Conservation (phyloP, 2,113 vertebrate species). For the Rhegmatorhina hoffmannsi region DNA sequence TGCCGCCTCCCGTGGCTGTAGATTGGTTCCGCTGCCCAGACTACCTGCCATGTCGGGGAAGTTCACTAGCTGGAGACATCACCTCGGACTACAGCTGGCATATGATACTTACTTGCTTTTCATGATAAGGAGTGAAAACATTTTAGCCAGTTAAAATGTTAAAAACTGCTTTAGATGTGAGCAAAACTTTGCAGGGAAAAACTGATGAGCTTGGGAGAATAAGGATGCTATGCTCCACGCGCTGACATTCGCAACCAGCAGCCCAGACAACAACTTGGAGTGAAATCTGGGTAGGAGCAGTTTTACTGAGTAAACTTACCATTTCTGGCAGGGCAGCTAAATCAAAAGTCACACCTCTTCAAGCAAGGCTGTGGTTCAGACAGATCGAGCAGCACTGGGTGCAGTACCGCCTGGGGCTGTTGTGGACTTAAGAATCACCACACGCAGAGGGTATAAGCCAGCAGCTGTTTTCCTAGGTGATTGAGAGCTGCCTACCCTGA, state of each 20-base stretch:
- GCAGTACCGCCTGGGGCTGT: background rate
- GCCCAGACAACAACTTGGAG: background rate
- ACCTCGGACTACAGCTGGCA: background rate
- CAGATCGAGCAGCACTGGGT: rapidly evolving
- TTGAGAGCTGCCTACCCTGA: background rate
- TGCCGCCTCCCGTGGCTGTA: rapidly evolving
- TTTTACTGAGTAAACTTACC: background rate
- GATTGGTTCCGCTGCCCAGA: background rate
- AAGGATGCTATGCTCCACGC: rapidly evolving
- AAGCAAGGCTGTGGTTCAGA: background rate
- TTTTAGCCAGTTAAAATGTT: background rate
- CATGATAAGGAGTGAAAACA: background rate
- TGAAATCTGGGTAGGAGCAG: background rate
- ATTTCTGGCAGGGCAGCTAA: background rate
- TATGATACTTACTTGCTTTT: background rate
- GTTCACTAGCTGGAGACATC: background rate
- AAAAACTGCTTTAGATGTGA: background rate
- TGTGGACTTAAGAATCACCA: rapidly evolving
- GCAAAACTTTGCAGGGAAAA: background rate
- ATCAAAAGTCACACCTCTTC: background rate
- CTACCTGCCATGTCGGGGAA: background rate
- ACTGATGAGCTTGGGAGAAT: background rate
- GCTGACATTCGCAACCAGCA: background rate
- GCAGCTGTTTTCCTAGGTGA: background rate
- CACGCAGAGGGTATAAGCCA: background rate